These are phyloP conservation scores for Siniperca scherzeri DNA, from an alignment of 2,797 vertebrate species.

Conservation along the genomic window DNA sequence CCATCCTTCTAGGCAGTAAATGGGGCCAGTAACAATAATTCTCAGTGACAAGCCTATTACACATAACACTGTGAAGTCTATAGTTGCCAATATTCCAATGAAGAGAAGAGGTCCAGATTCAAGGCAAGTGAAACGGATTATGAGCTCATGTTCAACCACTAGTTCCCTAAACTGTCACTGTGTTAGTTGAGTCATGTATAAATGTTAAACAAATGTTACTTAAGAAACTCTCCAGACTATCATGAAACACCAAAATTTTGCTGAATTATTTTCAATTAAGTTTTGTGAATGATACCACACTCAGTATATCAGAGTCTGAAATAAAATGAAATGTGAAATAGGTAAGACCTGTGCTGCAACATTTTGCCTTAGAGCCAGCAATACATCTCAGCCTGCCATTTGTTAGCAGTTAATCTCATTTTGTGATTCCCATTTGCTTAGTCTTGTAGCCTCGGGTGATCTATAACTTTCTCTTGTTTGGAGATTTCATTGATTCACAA, in stretches of 20 bases:
- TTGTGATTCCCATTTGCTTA: conserved; percentile 66
- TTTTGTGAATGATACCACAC: conserved; percentile 19
- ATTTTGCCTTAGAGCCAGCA: conserved; percentile 46
- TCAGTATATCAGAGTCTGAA: conserved; percentile 18
- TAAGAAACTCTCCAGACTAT: background rate
- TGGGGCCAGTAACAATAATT: conserved; percentile 73
- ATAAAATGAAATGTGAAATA: conserved; percentile 40
- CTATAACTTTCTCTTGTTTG: conserved; percentile 71
- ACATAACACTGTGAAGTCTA: conserved; percentile 56
- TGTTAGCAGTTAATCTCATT: conserved; percentile 66
- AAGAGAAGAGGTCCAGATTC: conserved; percentile 45
- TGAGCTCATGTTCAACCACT: conserved; percentile 22
- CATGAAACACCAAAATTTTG: background rate
- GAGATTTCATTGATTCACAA: conserved; percentile 76
- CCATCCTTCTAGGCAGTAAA: conserved; percentile 64
- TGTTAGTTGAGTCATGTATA: background rate
- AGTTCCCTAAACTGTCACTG: conserved; percentile 16
- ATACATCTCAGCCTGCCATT: conserved; percentile 58
- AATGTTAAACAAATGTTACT: background rate
- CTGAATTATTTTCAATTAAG: conserved; percentile 10
- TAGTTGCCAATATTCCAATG: conserved; percentile 60
- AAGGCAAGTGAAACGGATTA: conserved; percentile 29
- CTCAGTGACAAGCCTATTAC: conserved; percentile 79
- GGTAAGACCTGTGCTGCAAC: conserved; percentile 37
- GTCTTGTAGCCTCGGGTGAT: conserved; percentile 62